Evolutionary conservation across 2,113 vertebrate species (phyloP), one percentile per base, ranked within the genome.

Genomic region (Balaenoptera acutorostrata): DNA sequence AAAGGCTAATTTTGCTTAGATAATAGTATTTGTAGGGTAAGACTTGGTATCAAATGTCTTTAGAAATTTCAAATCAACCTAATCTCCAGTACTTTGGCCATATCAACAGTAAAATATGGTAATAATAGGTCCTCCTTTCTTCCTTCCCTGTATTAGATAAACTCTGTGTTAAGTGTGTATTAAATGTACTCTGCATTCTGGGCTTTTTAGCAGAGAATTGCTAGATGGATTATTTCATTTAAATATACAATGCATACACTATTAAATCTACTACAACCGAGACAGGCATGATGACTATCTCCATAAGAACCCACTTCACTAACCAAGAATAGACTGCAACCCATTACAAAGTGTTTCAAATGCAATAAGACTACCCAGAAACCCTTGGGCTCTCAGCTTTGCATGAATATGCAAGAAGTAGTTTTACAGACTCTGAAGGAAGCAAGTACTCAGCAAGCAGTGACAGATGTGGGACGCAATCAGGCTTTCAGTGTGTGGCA

Each of bases 371-470:
- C 44, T 90, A 84, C 59, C 29, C 33, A 90, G 64, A 88, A 94
- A 46, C 9, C 27, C 31, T n/a, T 83, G 82, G 68, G 95, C 77
- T 72, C 77, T 95, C 77, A 52, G 57, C 13, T 95, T 94, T 69
- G 63, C 52, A 72, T 85, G 72, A 95, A 96, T 84, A 94, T 69
- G 25, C 85, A 91, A 52, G 55, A 83, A 75, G 36, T 14, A 57
- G 90, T 75, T 80, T 97, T 95, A n/a, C 63, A 95, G 85, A 41
- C 33, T 90, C 46, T 61, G 64, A 80, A 97, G 75, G 82, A 94
- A 84, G 69, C 69, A 61, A 80, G 61, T 36, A 61, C 63, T 55
- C 59, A 83, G 72, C 29, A 66, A 78, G 27, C 52, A 61, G 74
- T 81, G 87, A 93, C 52, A 90, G 84, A 90, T 68, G 91, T 83